Conservation (phyloP, 2,888 invertebrate species). For the Rhogogaster chlorosoma region DNA sequence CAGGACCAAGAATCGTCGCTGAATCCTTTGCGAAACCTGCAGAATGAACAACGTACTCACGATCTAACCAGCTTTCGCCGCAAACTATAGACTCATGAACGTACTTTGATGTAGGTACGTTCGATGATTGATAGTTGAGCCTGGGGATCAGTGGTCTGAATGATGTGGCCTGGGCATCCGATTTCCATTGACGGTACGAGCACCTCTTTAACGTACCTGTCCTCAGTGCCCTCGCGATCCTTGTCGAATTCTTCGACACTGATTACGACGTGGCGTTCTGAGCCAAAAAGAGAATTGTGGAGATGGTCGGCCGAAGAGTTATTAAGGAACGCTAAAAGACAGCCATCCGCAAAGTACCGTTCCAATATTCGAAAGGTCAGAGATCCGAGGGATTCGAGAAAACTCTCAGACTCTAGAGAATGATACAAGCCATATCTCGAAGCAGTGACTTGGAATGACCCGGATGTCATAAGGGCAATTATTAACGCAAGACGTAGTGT, state of each 20-base stretch:
- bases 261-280: neutral
- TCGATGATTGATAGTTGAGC: neutral
- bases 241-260: neutral
- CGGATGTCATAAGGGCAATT: neutral
- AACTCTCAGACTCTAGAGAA: neutral
- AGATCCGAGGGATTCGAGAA: neutral
- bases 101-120: constrained; percentile 23
- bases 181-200: constrained; percentile 17
- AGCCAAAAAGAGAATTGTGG: neutral
- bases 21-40: constrained; percentile 21
- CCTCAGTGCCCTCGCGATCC: neutral
- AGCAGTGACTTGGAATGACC: neutral
- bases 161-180: constrained; percentile 22
- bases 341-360: neutral
- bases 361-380: neutral
- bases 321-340: neutral
- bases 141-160: neutral
- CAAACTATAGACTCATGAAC: neutral
- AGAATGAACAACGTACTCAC: neutral
- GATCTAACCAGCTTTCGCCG: neutral
- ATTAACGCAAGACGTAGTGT: neutral
- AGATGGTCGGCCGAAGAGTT: neutral
- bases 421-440: neutral
- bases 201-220: neutral
- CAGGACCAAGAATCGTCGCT: constrained; percentile 4